Evolutionary conservation across 2,113 vertebrate genomes (phyloP).

Genomic region (Telmatochromis brachygnathus): DNA sequence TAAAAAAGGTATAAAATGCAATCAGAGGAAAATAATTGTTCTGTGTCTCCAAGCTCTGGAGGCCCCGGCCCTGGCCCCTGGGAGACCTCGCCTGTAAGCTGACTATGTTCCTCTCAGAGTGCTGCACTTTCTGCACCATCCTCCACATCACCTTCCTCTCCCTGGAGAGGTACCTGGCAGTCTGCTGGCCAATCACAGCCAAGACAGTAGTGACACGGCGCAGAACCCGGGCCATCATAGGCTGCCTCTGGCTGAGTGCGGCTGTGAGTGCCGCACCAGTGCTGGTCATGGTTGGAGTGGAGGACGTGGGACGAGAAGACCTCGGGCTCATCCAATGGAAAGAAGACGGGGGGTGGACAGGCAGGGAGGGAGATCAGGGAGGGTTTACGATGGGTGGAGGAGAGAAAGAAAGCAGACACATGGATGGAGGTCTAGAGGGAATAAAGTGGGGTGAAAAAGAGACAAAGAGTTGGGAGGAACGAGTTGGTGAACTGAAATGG

Average conservation of each 20-base stretch:
- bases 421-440: not conserved
- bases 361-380: constrained; percentile 11
- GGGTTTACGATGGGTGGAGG: not conserved
- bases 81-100: constrained; percentile 69
- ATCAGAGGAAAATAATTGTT: not conserved
- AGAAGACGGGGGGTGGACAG: constrained; percentile 19
- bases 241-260: constrained; percentile 65
- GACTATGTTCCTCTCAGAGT: constrained; percentile 72
- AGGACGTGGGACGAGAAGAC: constrained; percentile 53
- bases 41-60: constrained; percentile 60
- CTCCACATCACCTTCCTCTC: constrained; percentile 77
- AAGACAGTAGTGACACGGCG: constrained; percentile 64
- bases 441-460: not conserved
- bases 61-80: constrained; percentile 66
- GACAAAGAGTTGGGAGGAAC: not conserved
- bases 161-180: constrained; percentile 71
- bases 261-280: constrained; percentile 65
- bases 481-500: not conserved
- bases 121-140: constrained; percentile 76
- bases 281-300: constrained; percentile 69
- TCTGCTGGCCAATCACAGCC: constrained; percentile 72
- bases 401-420: not conserved
- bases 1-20: not conserved
- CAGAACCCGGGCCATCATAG: constrained; percentile 64
- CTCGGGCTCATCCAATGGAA: constrained; percentile 5